Conservation (phyloP, 2,888 invertebrate species). For the Tachina lurida region DNA sequence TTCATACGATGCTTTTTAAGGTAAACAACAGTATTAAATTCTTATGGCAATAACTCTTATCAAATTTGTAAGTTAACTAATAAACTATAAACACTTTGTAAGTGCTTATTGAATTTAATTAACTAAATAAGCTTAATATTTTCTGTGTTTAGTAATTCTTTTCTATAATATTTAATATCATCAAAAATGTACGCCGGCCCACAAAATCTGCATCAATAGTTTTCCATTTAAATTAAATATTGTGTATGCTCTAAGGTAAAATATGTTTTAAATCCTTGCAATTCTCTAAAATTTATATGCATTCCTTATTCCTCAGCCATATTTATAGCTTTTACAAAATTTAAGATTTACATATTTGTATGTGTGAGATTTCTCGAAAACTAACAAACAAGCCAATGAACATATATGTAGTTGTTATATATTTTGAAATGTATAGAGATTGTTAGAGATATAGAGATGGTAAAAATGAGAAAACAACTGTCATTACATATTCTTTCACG, state of each 20-base stretch:
- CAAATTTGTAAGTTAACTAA: too few species aligned
- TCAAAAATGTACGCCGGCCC: background rate
- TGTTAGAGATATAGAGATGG: slow-evolving; percentile 2
- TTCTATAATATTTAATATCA: background rate
- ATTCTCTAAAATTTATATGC: slow-evolving; percentile 43
- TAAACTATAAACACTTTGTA: too few species aligned
- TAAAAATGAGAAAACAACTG: slow-evolving; percentile 40
- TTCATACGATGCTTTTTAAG: too few species aligned
- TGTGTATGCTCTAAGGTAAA: slow-evolving; percentile 26
- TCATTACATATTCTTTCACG: slow-evolving; percentile 68
- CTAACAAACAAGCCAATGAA: background rate
- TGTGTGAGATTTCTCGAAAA: background rate
- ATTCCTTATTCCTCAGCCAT: slow-evolving; percentile 21
- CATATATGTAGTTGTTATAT: background rate
- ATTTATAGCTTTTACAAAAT: slow-evolving; percentile 42
- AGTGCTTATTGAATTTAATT: too few species aligned
- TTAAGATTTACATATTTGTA: slow-evolving; percentile 16
- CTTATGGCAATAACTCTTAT: too few species aligned
- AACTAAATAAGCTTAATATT: too few species aligned
- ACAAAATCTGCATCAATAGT: background rate
- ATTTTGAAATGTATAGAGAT: background rate
- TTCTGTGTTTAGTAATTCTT: too few species aligned
- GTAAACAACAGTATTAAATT: too few species aligned
- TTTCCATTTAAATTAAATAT: slow-evolving; percentile 4
- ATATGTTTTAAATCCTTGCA: slow-evolving; percentile 38